Conservation (phyloP, 2,113 vertebrate genomes). For the Notarius quadriscutis region DNA sequence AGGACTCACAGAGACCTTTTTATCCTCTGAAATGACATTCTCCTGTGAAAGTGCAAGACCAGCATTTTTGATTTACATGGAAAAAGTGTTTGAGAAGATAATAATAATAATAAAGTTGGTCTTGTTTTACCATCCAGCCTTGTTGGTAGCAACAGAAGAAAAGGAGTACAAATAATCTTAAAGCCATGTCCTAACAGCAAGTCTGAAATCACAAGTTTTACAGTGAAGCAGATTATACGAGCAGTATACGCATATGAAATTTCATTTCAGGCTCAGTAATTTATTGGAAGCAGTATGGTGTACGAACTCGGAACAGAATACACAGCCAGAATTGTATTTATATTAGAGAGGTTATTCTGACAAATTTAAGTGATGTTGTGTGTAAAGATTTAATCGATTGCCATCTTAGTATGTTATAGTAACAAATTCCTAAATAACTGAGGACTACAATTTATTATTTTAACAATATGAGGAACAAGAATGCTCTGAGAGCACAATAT, state of each 20-base stretch:
- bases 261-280: background rate
- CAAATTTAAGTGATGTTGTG: conserved; percentile 2
- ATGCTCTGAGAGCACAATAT: no score
- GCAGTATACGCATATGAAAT: background rate
- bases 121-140: conserved; percentile 68
- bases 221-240: background rate
- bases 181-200: conserved; percentile 69
- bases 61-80: background rate
- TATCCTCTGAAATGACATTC: conserved; percentile 66
- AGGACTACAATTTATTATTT: background rate
- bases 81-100: background rate
- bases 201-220: conserved; percentile 51
- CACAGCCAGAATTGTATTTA: background rate
- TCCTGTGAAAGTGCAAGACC: conserved; percentile 48
- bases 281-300: background rate
- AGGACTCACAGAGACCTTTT: conserved; percentile 56
- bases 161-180: conserved; percentile 71
- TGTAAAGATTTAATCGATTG: background rate
- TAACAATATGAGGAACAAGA: background rate
- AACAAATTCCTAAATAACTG: background rate
- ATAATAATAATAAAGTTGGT: background rate
- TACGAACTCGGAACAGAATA: background rate
- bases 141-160: conserved; percentile 68
- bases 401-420: background rate
- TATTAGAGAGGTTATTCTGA: background rate